A percentile compares a stretch with the other conserved stretches of the same genome.
phyloP scores from a whole-genome alignment of 2,797 vertebrate genomes.

The Melanotaenia parkinsoni region DNA sequence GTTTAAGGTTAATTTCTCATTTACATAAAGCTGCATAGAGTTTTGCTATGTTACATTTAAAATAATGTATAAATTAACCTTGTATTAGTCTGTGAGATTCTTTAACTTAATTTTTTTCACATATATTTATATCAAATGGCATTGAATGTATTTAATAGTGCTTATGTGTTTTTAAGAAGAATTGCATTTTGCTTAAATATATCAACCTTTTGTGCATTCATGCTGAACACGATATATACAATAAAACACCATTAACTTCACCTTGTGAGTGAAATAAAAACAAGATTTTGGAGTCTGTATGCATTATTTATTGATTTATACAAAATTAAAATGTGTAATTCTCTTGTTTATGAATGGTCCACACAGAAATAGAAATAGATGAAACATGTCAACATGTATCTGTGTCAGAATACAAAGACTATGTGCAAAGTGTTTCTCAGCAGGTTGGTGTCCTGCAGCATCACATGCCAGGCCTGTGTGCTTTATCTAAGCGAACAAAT shows the following conservation, averaged over 20 bases:
- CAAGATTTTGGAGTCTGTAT: slow-evolving; percentile 60
- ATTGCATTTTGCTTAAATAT: slow-evolving; percentile 60
- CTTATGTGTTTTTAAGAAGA: slow-evolving; percentile 61
- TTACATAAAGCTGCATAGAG: slow-evolving; percentile 20
- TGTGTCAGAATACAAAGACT: slow-evolving; percentile 78
- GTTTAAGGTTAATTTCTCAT: slow-evolving; percentile 30
- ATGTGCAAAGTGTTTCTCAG: slow-evolving; percentile 82
- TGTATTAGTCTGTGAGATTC: slow-evolving; percentile 34
- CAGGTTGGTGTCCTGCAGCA: slow-evolving; percentile 79
- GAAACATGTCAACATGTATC: slow-evolving; percentile 75
- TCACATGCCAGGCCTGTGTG: slow-evolving; percentile 83
- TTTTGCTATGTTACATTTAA: slow-evolving; percentile 43
- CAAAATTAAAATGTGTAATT: slow-evolving; percentile 85
- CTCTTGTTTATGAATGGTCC: slow-evolving; percentile 78
- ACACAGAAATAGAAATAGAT: slow-evolving; percentile 83
- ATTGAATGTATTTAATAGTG: slow-evolving; percentile 55
- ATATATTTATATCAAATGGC: slow-evolving; percentile 54
- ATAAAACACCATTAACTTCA: slow-evolving; percentile 34
- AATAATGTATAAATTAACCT: slow-evolving; percentile 35
- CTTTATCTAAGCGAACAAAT: slow-evolving; percentile 82
- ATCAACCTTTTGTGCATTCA: slow-evolving; percentile 54
- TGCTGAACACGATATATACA: slow-evolving; percentile 67
- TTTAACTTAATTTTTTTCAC: slow-evolving; percentile 41
- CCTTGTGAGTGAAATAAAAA: slow-evolving; percentile 4
- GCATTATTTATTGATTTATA: slow-evolving; percentile 86